A percentile compares a stretch with the other conserved stretches of the same genome.
These are phyloP conservation scores for Latrodectus geometricus DNA, from an alignment of 1,140 invertebrate species.

Conservation along the genomic window DNA sequence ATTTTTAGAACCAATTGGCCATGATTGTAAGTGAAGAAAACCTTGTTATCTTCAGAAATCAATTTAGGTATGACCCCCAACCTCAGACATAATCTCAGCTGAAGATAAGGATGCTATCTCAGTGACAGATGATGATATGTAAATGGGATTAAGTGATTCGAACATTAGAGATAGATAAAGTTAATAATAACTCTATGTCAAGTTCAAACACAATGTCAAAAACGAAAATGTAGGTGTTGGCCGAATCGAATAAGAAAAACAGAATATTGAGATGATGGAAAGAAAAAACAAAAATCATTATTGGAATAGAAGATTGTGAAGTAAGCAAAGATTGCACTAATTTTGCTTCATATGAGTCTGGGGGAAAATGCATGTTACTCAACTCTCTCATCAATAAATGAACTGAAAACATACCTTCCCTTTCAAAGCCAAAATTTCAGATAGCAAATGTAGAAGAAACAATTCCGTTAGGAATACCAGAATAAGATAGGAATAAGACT, in stretches of 20 bases:
- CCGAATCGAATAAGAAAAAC: background rate
- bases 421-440: conserved; percentile 19
- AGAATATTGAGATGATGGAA: background rate
- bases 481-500: background rate
- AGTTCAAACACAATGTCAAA: conserved; percentile 1
- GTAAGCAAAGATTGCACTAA: background rate
- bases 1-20: conserved; percentile 7
- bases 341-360: background rate
- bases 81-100: conserved; percentile 11
- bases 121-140: conserved; percentile 9
- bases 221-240: background rate
- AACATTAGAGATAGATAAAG: no score
- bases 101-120: background rate
- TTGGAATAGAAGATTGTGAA: background rate
- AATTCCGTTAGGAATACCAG: conserved; percentile 26
- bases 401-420: background rate
- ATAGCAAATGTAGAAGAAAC: background rate
- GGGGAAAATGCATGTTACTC: background rate
- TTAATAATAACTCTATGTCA: background rate
- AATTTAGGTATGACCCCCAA: conserved; percentile 21
- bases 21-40: conserved; percentile 9
- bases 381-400: background rate
- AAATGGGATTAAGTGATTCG: conserved; percentile 20
- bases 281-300: background rate
- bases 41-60: conserved; percentile 12